Conservation (phyloP, 2,797 vertebrate genomes). For the Oryzias sinensis region DNA sequence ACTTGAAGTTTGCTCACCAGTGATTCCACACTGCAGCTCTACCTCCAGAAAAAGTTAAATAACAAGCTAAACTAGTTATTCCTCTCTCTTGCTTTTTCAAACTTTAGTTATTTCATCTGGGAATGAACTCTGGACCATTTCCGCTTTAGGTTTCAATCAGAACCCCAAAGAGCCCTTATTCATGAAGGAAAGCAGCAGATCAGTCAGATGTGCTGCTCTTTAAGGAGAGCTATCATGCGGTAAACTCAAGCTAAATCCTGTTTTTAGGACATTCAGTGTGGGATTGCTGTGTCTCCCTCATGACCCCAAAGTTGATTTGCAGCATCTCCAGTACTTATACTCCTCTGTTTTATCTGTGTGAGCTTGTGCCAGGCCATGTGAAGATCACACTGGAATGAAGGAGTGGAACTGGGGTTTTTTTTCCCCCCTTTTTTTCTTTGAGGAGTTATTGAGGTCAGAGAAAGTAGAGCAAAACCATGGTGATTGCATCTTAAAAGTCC, state of each 20-base stretch:
- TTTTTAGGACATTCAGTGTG: conserved; percentile 51
- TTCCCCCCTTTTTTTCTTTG: conserved; percentile 16
- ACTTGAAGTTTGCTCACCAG: neutral
- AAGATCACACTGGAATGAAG: conserved; percentile 40
- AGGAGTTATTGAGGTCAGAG: conserved; percentile 65
- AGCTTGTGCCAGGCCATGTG: conserved; percentile 51
- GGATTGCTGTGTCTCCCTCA: conserved; percentile 27
- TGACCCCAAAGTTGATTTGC: conserved; percentile 35
- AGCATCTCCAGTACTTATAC: conserved; percentile 17
- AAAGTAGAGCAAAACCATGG: conserved; percentile 66
- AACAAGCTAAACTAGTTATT: neutral
- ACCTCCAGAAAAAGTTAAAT: neutral
- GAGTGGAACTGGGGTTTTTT: conserved; percentile 31
- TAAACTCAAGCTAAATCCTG: conserved; percentile 47
- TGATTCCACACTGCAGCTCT: neutral
- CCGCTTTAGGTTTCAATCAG: conserved; percentile 30
- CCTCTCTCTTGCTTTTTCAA: conserved; percentile 16
- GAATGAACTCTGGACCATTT: conserved; percentile 27
- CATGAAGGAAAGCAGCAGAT: conserved; percentile 23
- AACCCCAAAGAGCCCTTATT: conserved; percentile 34
- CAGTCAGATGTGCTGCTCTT: conserved; percentile 39
- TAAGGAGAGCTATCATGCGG: conserved; percentile 49
- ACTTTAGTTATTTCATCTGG: conserved; percentile 12
- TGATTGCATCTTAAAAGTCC: conserved; percentile 61
- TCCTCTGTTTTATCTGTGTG: conserved; percentile 26